These are phyloP conservation scores for Lasioglossum villosulum DNA, from an alignment of 2,888 invertebrate species.

Conservation along the genomic window DNA sequence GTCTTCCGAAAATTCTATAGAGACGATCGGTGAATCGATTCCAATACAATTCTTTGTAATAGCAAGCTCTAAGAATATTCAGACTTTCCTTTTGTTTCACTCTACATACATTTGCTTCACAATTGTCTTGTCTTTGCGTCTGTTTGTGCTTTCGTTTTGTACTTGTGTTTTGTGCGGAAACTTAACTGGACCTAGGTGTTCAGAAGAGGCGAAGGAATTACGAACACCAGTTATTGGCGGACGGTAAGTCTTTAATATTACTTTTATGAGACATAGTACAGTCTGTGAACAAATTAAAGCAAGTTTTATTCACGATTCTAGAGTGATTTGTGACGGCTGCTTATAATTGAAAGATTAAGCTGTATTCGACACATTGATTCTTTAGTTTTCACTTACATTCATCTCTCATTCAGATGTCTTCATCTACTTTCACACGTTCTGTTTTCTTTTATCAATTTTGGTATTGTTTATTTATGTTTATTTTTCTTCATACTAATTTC, in stretches of 20 bases:
- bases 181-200: conserved; percentile 12
- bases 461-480: neutral
- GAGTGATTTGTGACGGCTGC: neutral
- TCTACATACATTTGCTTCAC: conserved; percentile 6
- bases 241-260: conserved; percentile 12
- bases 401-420: neutral
- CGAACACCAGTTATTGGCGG: conserved; percentile 12
- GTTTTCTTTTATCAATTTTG: neutral
- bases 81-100: conserved; percentile 1
- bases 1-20: neutral
- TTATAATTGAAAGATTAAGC: conserved; percentile 12
- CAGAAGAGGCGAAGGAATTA: conserved; percentile 14
- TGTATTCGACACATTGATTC: neutral
- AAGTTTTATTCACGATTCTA: neutral
- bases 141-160: conserved; percentile 24
- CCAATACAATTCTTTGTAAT: neutral
- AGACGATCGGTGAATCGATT: neutral
- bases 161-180: conserved; percentile 26
- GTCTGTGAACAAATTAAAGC: neutral
- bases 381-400: neutral
- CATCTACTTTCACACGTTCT: neutral
- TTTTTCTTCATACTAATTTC: neutral
- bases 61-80: conserved; percentile 10
- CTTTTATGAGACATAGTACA: conserved; percentile 11
- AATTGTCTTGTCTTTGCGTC: conserved; percentile 32